Base-by-base conservation (phyloP, 2,888 invertebrate species). In the Yponomeuta sedellus region DNA sequence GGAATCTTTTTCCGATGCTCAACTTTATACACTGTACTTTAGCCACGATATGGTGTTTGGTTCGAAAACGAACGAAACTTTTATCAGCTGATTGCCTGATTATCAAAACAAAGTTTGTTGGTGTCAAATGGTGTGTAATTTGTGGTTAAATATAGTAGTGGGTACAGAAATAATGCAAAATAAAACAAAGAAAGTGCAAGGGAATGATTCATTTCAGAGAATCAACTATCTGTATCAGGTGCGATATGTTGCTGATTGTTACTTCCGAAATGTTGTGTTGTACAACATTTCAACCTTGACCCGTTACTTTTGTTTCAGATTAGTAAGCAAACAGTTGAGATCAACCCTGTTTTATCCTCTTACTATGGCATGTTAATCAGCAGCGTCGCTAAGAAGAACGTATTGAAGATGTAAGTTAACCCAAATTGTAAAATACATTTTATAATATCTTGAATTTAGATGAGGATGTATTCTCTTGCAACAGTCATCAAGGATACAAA, bases 201-300 rank as follows among this genome's bases (percentile, higher is more conserved):
- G 94, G 67, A 94, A 94, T 77, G 94, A 94, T 78, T 89, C 92
- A 28, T 94, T 95, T 75, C 93, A 94, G 75, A 86, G 95, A 68
- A 94, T 95, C 79, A 95, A 95, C 80, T 95, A 92, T 76, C 83
- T 95, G 28, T 94, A 94, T 79, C 95, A 95, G 85, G 94, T 94
- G 83, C 75, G 75, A 68, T 25, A 12, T 1, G 5, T 52, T 52
- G 44, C 16, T 16, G 44, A 52, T 16, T 52, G 8, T 8, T 34
- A 34, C 34, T 34, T 34, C 34, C 10, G 1, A 34, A 34, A 34
- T 34, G 5, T 34, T 34, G 8, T 8, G 10, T 6, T 34, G 10
- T 34, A 34, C 5, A 34, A 34, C 5, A 34, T 5, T 8, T 34
- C 8, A 8, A 0, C 34, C 5, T 34, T 34, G 5, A 34, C 34